Evolutionary conservation across 1,140 invertebrate species (phyloP).

Genomic region (Bombyx mandarina): DNA sequence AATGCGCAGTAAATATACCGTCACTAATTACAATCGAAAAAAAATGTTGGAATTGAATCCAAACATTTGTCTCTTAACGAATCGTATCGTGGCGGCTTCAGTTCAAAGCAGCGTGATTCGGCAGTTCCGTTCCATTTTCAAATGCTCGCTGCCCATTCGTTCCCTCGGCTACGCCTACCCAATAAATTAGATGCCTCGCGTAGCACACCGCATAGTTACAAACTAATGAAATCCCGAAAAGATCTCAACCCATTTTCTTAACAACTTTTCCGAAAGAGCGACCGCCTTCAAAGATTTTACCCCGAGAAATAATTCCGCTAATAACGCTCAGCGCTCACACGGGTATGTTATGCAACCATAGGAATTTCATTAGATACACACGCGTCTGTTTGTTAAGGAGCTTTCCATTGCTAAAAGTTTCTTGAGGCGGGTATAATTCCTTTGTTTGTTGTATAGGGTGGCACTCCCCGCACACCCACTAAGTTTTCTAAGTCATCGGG

Average conservation of each 20-base stretch:
- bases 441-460: conserved; percentile 66
- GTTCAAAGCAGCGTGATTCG: conserved; percentile 66
- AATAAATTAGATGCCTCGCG: conserved; percentile 65
- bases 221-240: conserved; percentile 68
- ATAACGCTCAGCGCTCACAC: conserved; percentile 59
- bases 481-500: conserved; percentile 69
- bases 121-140: conserved; percentile 57
- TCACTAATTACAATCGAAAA: conserved; percentile 57
- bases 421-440: conserved; percentile 71
- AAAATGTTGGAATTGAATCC: conserved; percentile 60
- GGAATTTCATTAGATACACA: conserved; percentile 72
- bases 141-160: conserved; percentile 68
- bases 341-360: conserved; percentile 69
- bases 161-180: conserved; percentile 62
- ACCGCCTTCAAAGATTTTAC: conserved; percentile 67
- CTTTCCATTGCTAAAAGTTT: conserved; percentile 72
- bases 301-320: conserved; percentile 67
- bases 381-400: conserved; percentile 70
- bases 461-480: conserved; percentile 54
- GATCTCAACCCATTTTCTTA: conserved; percentile 70
- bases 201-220: conserved; percentile 63
- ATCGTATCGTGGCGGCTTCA: conserved; percentile 59
- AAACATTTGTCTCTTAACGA: conserved; percentile 70
- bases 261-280: conserved; percentile 68
- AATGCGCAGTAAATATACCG: conserved; percentile 50